Conservation (phyloP, 37 sponge, comb jelly and placozoan species). For the Hormiphora californensis region DNA sequence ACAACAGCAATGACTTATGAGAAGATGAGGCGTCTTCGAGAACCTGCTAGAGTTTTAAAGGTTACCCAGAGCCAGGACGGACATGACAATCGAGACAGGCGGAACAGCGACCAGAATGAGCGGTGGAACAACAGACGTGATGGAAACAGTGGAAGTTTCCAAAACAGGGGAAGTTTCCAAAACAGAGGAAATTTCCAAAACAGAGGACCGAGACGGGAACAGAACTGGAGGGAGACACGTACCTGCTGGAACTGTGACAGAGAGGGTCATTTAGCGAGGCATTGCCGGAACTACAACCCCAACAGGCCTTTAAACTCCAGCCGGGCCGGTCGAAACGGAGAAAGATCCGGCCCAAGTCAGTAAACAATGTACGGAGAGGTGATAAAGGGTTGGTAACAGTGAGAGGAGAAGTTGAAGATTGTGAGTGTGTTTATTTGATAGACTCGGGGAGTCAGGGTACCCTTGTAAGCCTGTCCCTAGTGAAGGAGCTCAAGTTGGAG, state of each 20-base stretch:
- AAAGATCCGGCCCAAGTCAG: background rate
- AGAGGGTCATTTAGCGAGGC: background rate
- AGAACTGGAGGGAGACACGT: too few species aligned
- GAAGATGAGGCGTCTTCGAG: background rate
- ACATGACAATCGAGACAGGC: background rate
- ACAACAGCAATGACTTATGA: background rate
- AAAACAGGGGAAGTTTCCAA: background rate
- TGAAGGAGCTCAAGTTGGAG: background rate
- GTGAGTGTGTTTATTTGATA: too few species aligned
- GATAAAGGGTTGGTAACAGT: background rate
- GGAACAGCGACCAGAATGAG: too few species aligned
- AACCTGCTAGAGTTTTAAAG: background rate
- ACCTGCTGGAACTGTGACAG: background rate
- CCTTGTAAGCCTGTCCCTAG: background rate
- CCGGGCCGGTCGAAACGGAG: background rate
- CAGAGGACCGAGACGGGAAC: background rate
- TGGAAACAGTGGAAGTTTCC: background rate
- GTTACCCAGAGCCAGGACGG: background rate
- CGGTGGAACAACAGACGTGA: too few species aligned
- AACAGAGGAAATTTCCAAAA: background rate
- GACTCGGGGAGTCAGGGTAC: conserved; percentile 9
- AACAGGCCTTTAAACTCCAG: conserved; percentile 6
- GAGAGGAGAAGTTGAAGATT: too few species aligned
- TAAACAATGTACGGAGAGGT: background rate
- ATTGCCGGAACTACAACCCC: background rate